Base-by-base conservation (phyloP, 1,140 invertebrate genomes). In the Luehdorfia chinensis region DNA sequence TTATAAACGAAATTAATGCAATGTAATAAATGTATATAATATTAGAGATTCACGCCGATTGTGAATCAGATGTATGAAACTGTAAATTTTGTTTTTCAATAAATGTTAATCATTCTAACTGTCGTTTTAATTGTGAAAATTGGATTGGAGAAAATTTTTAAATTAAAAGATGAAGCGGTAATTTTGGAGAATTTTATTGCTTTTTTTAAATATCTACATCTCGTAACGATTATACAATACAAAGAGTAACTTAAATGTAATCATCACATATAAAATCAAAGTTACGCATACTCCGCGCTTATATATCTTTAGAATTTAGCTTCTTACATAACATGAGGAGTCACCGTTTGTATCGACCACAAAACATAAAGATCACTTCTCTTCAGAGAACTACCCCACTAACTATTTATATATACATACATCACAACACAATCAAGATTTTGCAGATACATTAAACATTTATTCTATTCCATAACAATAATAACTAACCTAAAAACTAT, bases 241-340 rank as follows among this genome's bases (percentile, higher is more conserved):
- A 62, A 54, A 67, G 58, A 67, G 37, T 63, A 70, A 59, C 71
- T 78, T 75, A 73, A 62, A 66, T 52, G 37, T 71, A 75, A 70
- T 69, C 68, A 81, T 81, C 77, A 78, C 77, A 68, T 69, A 70
- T 56, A 66, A 68, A 76, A 71, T 66, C 62, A 69, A 72, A 67
- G 50, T 56, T 54, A 62, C 41, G 55, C 63, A n/a, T 57, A 59
- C 48, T 55, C 37, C 32, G 50, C 51, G 48, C 49, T 57, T 43
- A 57, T 51, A 59, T 45, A 63, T 53, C 61, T 70, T 69, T 66
- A 63, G 59, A 69, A 74, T 66, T 66, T 66, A 58, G 55, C 58
- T 58, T 56, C 50, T 59, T 66, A 65, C 15, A 43, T 47, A 56
- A 65, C 48, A 55, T 53, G 41, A 37, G 44, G 49, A 44, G 48